Conservation (phyloP, 2,888 invertebrate genomes). For the Theretra japonica region DNA sequence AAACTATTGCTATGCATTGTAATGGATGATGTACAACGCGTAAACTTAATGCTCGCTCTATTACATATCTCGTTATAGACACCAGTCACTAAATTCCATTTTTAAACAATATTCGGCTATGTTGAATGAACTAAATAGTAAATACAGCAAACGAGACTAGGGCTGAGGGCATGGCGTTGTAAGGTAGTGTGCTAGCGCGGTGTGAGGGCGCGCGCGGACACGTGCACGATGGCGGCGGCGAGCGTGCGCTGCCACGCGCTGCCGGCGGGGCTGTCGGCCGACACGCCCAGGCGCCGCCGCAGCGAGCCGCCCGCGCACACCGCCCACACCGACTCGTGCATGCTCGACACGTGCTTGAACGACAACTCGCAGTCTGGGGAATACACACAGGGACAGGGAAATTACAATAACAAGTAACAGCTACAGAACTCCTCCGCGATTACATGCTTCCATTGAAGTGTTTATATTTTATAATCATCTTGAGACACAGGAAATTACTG, state of each 20-base stretch:
- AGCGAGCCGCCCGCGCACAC: slow-evolving; percentile 88
- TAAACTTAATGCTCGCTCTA: neutral
- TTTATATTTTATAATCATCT: too few species aligned
- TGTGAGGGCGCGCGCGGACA: slow-evolving; percentile 62
- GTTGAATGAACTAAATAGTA: neutral
- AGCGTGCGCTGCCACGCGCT: slow-evolving; percentile 91
- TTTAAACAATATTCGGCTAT: neutral
- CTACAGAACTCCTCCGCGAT: too few species aligned
- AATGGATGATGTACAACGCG: neutral
- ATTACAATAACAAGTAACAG: too few species aligned
- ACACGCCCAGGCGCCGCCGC: slow-evolving; percentile 90
- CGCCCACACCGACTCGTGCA: slow-evolving; percentile 90
- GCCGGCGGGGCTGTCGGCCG: slow-evolving; percentile 89
- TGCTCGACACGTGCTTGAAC: slow-evolving; percentile 90
- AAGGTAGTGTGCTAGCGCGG: neutral
- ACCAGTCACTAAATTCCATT: too few species aligned
- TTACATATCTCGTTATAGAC: neutral
- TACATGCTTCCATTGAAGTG: too few species aligned
- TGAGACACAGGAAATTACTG: too few species aligned
- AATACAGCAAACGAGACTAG: neutral
- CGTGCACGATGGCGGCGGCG: slow-evolving; percentile 71
- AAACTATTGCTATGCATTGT: neutral
- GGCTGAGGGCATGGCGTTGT: too few species aligned
- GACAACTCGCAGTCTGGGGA: slow-evolving; percentile 72
- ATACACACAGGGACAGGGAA: neutral